Evolutionary conservation across 2,113 vertebrate genomes (phyloP), one percentile per base, ranked within the genome.

Genomic region (Aviceda subcristata): DNA sequence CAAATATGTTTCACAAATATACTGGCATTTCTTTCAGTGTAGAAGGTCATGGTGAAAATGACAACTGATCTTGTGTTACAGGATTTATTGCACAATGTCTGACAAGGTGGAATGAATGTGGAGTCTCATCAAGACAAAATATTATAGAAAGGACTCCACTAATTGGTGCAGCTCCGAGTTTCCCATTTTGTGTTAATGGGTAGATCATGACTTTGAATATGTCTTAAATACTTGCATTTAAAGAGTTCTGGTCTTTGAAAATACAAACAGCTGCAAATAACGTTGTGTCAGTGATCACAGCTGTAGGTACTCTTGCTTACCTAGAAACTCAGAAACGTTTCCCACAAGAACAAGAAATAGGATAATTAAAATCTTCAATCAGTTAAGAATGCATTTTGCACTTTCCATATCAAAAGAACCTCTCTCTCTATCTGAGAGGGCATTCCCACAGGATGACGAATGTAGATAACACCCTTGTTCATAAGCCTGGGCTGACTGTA

Each of bases 401-500:
- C 6, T 75, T 89, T 69, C 79, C 8, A 8, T 72, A 45, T 76
- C 16, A 27, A 41, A 95, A 67, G 51, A 72, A 82, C 23, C 10
- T 95, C 6, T 15, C 29, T 74, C 15, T 78, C 46, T 71, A 22
- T 66, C 36, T 63, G 66, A 74, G 81, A 68, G 38, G 34, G 6
- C 43, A 50, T 83, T 73, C 20, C 43, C 77, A 60, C 36, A 41
- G 56, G 51, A 64, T 48, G 43, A 56, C 0, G 3, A 30, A 46
- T 43, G 12, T 30, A 51, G 60, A 46, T 80, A 59, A 81, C 41
- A 57, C 12, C 11, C 4, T 71, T 81, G 26, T 60, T 91, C 15
- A 3, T 68, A 73, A 74, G 9, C 0, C 0, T 11, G 3, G 17
- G 10, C 51, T 78, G 80, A 14, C 34, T 72, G 36, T 36, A 34